These are phyloP conservation scores for Tapera naevia DNA, from an alignment of 2,797 vertebrate genomes.

Conservation along the genomic window DNA sequence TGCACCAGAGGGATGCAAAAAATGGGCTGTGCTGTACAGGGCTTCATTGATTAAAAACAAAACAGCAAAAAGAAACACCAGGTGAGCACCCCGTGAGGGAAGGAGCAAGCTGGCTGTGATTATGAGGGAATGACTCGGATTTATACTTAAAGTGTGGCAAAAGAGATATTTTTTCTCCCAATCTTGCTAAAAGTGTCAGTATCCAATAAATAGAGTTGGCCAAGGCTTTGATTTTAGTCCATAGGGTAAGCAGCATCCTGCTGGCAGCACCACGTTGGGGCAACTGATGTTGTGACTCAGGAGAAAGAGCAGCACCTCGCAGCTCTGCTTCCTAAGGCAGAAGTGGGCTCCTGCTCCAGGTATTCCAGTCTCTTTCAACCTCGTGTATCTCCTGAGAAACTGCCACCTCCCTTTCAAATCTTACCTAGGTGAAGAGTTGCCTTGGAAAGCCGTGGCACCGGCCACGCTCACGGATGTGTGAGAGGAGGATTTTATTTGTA, in stretches of 20 bases:
- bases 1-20: neutral
- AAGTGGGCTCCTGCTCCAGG: neutral
- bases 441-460: neutral
- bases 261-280: neutral
- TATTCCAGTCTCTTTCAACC: neutral
- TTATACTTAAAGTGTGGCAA: neutral
- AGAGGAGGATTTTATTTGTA: conserved; percentile 17
- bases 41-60: neutral
- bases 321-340: neutral
- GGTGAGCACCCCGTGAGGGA: neutral
- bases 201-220: neutral
- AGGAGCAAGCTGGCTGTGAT: neutral
- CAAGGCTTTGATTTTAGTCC: neutral
- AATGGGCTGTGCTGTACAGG: neutral
- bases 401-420: neutral
- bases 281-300: neutral
- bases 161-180: neutral
- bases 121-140: neutral
- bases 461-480: neutral
- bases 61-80: neutral
- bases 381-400: neutral
- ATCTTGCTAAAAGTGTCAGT: neutral
- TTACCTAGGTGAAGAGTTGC: neutral
- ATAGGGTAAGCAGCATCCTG: neutral
- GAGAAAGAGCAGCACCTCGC: neutral